Evolutionary conservation across 2,888 invertebrate species (phyloP), one percentile per base, ranked within the genome.

Genomic region (Eustalomyia histrio): DNA sequence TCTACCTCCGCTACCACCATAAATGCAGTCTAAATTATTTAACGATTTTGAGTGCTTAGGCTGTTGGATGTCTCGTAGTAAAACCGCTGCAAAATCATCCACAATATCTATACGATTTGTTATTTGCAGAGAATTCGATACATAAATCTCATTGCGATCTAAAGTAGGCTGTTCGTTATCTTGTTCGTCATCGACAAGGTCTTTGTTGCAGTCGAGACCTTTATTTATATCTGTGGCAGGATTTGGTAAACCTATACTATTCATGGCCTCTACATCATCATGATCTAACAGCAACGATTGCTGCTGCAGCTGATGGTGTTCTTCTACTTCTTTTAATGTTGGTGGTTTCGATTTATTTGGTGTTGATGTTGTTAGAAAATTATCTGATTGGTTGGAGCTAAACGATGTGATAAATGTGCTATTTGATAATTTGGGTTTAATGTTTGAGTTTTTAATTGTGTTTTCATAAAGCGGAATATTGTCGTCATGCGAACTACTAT

Each of bases 51-150:
- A 89, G 78, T 87, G 89, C 18, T 89, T 88, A 7, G 87, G 84
- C 71, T 87, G 88, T 58, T 86, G 87, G 17, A 75, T 83, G 33
- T 64, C 84, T 17, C 87, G 87, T n/a, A 88, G 86, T 14, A 85
- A 84, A 8, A 87, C 85, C 8, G 87, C 79, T 57, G 85, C 84
- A 64, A 88, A 87, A 64, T 86, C 76, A 12, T 89, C 88, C 39
- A 87, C 88, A 33, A 88, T 64, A n/a, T 89, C 86, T 16, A 88
- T 83, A 63, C 86, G 85, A 65, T 89, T 87, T 61, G 88, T 88
- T 65, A 91, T 90, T 82, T 90, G 89, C 58, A 90, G 71, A 29
- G 90, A 86, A 60, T 88, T 86, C 14, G 91, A 91, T 24, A 90
- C 87, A 80, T 90, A 90, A 10, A 89, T 87, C 71, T 89, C 89